Evolutionary conservation across 2,888 invertebrate species (phyloP), one percentile per base, ranked within the genome.

Genomic region (Philaethria dido): DNA sequence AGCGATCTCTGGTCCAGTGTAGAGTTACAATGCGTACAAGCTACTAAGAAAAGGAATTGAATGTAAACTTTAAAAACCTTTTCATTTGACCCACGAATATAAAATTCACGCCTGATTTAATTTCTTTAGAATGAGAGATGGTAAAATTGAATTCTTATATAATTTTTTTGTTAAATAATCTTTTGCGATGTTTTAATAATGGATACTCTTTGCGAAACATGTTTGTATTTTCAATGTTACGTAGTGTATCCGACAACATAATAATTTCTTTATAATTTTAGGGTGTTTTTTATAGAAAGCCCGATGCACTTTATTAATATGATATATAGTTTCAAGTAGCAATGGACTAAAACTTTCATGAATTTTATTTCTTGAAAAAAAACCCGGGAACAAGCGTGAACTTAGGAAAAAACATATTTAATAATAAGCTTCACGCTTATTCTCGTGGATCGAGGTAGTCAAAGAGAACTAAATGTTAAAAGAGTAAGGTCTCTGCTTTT

Each of bases 91-190:
- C 80, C 75, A 74, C 72, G 75, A 77, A 82, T 79, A 79, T 78
- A 75, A 82, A 83, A 84, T 87, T 87, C 75, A 87, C 87, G 88
- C 85, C 74, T 86, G 85, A 86, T 81, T 83, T 85, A 82, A 86
- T 87, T 86, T 82, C 77, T 74, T 79, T 78, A 76, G 70, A 76
- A 76, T 72, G 14, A 20, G 39, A 25, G 29, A 39, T 50, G 20
- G 73, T 64, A 69, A 74, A 76, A 77, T 79, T 79, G 74, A 71
- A 69, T 73, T 74, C 75, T 75, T 71, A 70, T 75, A 39, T 57
- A 39, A 55, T 57, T 33, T 75, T 75, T 39, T 22, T 20, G 14
- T 25, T 60, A 14, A 20, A 22, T 42, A 59, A 57, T 52, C 44
- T 65, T 50, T 65, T 52, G 39, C 48, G 11, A 42, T 57, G 69